Base-by-base conservation (phyloP, 2,888 invertebrate genomes). In the Mesochorus sp. region DNA sequence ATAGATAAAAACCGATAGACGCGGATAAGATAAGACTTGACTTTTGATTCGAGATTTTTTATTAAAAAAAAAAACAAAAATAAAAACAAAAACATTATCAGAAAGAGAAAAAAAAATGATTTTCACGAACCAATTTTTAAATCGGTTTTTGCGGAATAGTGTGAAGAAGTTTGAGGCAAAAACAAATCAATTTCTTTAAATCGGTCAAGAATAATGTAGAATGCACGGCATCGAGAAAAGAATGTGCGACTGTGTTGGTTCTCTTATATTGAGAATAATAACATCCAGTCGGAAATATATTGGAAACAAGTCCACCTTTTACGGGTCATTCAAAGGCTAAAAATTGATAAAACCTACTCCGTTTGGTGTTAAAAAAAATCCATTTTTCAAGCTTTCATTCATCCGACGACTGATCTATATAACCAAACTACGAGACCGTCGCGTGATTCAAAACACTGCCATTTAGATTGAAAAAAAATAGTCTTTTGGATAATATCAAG, bases 231-330 rank as follows among this genome's bases (percentile, higher is more conserved):
- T 19, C 47, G 64, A n/a, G 21, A 64, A 84, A 82, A n/a, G n/a
- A n/a, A n/a, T n/a, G n/a, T n/a, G 76, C 85, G 93, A 93, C 93
- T 94, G 93, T 93, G 94, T 94, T 94, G 93, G 92, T 94, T 94
- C 94, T 94, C 93, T 91, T 92, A 89, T 91, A 92, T 91, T 92
- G 93, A 94, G 94, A 94, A 93, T 93, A 90, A 92, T 91, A 93
- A 94, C 93, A 87, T 89, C 82, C 88, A 91, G 90, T 91, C 90
- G 86, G 84, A 59, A 17, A 31, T 55, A 44, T 39, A 59, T 77
- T 77, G 67, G 64, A 49, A 28, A 51, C 14, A 34, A 44, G 47
- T 75, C 64, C 70, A 59, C 66, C 76, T 70, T n/a, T n/a, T 67
- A 71, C 76, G 76, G 71, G 67, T 74, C 74, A 71, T 78, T 62